These are phyloP conservation scores for Heliocidaris tuberculata DNA, from an alignment of 35 echinoderm and acorn worm genomes.

Conservation along the genomic window DNA sequence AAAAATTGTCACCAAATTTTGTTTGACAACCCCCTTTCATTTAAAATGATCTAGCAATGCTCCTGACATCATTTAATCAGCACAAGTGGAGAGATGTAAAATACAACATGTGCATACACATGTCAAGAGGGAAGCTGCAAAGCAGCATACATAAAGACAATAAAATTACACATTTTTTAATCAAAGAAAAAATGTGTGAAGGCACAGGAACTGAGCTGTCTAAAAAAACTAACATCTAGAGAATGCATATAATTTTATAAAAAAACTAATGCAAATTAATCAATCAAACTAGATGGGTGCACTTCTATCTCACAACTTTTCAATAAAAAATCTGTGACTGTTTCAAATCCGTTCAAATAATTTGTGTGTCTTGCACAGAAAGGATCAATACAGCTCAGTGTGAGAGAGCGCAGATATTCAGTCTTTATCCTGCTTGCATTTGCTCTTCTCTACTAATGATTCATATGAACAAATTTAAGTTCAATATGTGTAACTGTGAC, in stretches of 20 bases:
- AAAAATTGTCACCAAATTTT: not conserved
- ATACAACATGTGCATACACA: not conserved
- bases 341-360: not conserved
- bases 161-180: not conserved
- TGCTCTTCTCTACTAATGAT: no score
- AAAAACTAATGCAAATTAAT: not conserved
- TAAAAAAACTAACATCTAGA: no score
- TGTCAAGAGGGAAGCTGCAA: not conserved
- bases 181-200: not conserved
- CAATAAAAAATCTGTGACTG: not conserved
- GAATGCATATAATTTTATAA: not conserved
- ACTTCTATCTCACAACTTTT: not conserved
- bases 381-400: no score
- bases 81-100: no score
- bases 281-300: not conserved
- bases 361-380: not conserved
- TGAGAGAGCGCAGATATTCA: no score
- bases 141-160: not conserved
- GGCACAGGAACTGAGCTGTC: not conserved
- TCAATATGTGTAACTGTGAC: no score
- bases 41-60: no score
- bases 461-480: no score
- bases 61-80: no score
- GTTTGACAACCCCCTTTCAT: not conserved
- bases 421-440: no score